Evolutionary conservation across 2,113 vertebrate genomes (phyloP).

Genomic region (Irena cyanogastra): DNA sequence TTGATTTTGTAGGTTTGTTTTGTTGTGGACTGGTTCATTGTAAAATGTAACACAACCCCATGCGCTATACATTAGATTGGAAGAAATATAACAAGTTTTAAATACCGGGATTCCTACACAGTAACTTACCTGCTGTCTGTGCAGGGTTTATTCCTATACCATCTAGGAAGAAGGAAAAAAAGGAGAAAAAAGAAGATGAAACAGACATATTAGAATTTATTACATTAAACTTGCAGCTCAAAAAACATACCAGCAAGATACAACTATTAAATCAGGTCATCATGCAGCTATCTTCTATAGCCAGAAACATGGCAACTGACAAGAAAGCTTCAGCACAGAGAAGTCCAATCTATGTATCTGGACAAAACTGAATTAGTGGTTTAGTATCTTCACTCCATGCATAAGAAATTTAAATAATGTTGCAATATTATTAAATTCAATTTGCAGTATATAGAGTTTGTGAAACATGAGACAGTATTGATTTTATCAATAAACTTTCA

Average conservation of each 20-base stretch:
- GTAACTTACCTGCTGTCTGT: constrained; percentile 78
- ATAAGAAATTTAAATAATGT: neutral
- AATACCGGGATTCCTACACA: neutral
- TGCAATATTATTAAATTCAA: neutral
- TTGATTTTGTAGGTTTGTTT: neutral
- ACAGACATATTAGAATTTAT: neutral
- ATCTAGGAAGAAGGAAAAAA: constrained; percentile 49
- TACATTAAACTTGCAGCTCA: neutral
- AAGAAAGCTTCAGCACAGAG: neutral
- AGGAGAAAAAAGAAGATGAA: neutral
- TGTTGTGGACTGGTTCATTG: neutral
- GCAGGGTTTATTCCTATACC: constrained; percentile 82
- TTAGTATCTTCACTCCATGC: neutral
- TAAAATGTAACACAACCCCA: neutral
- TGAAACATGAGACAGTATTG: neutral
- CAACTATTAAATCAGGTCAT: neutral
- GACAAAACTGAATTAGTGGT: neutral
- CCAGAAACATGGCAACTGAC: neutral
- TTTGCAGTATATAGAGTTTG: neutral
- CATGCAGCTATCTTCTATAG: neutral
- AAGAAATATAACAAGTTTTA: neutral
- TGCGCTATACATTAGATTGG: neutral
- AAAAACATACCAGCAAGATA: neutral
- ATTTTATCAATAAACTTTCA: neutral
- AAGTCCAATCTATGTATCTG: neutral